A percentile compares a stretch with the other conserved stretches of the same genome.
Conservation (phyloP, 2,797 vertebrate species). For the Muscicapa comitata region DNA sequence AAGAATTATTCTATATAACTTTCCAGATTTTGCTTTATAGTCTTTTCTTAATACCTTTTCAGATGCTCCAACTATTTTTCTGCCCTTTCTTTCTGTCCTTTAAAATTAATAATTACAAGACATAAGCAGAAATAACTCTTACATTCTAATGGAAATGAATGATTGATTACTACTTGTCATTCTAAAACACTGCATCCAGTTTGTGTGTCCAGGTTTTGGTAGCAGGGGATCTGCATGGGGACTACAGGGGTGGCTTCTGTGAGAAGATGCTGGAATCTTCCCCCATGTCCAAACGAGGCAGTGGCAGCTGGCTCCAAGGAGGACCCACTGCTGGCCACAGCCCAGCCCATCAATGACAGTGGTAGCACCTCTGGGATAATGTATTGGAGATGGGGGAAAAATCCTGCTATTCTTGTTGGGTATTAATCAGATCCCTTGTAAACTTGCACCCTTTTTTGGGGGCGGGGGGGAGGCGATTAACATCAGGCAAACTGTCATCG, state of each 20-base stretch:
- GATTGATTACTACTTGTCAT: neutral
- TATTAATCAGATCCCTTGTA: neutral
- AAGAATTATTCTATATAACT: neutral
- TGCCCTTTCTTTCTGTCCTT: neutral
- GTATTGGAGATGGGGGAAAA: neutral
- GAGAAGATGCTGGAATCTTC: neutral
- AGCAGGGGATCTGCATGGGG: neutral
- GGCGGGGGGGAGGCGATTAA: neutral
- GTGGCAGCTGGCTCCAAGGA: neutral
- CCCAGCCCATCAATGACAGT: neutral
- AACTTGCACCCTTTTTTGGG: neutral
- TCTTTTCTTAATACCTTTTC: neutral
- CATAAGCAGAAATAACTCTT: neutral
- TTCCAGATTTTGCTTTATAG: neutral
- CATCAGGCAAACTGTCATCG: accelerated
- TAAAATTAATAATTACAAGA: neutral
- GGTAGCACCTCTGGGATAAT: neutral
- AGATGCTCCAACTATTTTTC: neutral
- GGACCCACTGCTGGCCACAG: neutral
- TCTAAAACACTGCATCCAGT: neutral
- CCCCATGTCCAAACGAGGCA: neutral
- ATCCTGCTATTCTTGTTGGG: neutral
- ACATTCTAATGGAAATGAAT: neutral
- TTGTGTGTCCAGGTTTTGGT: neutral
- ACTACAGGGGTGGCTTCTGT: neutral